Conservation (phyloP, 1,140 invertebrate species). For the Oreohelix idahoensis region DNA sequence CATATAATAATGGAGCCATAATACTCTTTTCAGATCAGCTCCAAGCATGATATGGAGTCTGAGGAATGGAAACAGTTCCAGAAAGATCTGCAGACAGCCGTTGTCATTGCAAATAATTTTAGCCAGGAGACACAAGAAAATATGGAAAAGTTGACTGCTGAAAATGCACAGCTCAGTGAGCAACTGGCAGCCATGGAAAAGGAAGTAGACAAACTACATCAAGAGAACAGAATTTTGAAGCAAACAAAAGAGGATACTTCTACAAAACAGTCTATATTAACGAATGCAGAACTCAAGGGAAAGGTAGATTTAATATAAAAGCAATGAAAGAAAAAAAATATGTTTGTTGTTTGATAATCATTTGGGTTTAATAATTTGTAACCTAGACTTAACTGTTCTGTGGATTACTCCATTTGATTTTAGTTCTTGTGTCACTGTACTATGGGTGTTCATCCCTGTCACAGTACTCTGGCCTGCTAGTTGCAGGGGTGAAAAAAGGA, state of each 20-base stretch:
- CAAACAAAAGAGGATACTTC: conserved; percentile 47
- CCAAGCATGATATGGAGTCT: conserved; percentile 58
- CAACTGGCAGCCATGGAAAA: conserved; percentile 74
- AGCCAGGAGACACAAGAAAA: conserved; percentile 80
- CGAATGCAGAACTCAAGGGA: conserved; percentile 56
- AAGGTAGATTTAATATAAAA: conserved; percentile 58
- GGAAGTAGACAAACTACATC: conserved; percentile 73
- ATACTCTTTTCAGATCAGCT: conserved; percentile 24
- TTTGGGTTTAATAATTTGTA: too few relatives aligned
- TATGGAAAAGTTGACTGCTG: conserved; percentile 80
- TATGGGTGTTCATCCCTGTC: too few relatives aligned
- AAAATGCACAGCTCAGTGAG: conserved; percentile 64
- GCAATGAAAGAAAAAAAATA: too few relatives aligned
- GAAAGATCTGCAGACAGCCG: conserved; percentile 90
- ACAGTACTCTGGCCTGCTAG: too few relatives aligned
- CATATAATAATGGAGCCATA: too few relatives aligned
- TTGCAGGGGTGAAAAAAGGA: too few relatives aligned
- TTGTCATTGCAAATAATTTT: conserved; percentile 94
- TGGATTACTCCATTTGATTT: too few relatives aligned
- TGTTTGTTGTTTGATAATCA: too few relatives aligned
- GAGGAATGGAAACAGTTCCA: conserved; percentile 94
- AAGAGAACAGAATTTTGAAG: conserved; percentile 84
- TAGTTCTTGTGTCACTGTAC: too few relatives aligned
- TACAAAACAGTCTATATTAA: conserved; percentile 33
- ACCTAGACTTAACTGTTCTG: too few relatives aligned